Evolutionary conservation across 2,888 invertebrate species (phyloP).

Genomic region (Hermodice carunculata): DNA sequence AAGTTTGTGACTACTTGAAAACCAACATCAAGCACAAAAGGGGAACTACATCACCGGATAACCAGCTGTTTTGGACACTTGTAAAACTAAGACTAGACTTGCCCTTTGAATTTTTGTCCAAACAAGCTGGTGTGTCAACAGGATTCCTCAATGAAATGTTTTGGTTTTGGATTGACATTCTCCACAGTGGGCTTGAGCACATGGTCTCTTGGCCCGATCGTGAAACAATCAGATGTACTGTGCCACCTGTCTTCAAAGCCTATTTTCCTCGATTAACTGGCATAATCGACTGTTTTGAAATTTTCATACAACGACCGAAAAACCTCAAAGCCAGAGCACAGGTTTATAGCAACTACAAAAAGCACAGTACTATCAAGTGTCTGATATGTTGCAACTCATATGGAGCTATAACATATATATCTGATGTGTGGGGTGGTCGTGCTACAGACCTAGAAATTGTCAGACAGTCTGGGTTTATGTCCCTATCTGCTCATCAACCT

Average conservation of each 20-base stretch:
- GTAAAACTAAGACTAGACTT: not conserved
- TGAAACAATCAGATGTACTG: not conserved
- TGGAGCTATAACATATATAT: conserved; percentile 2
- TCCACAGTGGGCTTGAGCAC: not conserved
- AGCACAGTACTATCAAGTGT: not conserved
- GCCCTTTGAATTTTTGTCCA: conserved; percentile 2
- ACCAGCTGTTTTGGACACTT: not conserved
- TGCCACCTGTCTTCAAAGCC: not conserved
- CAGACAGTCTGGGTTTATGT: conserved; percentile 33
- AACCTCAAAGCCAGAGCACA: not conserved
- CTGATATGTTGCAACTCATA: not conserved
- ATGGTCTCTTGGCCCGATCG: conserved; percentile 1
- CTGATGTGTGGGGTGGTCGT: conserved; percentile 15
- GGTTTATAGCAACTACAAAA: not conserved
- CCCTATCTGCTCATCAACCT: conserved; percentile 24
- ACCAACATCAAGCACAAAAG: not conserved
- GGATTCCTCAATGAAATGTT: not conserved
- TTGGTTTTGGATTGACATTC: not conserved
- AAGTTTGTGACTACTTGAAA: not conserved
- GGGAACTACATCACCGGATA: not conserved
- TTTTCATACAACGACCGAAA: conserved; percentile 1
- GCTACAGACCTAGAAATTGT: conserved; percentile 30
- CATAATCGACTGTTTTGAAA: conserved; percentile 16
- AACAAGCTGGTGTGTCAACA: not conserved
- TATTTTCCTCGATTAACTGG: not conserved